Evolutionary conservation across 1,140 invertebrate genomes (phyloP).

Genomic region (Brachionus plicatilis): DNA sequence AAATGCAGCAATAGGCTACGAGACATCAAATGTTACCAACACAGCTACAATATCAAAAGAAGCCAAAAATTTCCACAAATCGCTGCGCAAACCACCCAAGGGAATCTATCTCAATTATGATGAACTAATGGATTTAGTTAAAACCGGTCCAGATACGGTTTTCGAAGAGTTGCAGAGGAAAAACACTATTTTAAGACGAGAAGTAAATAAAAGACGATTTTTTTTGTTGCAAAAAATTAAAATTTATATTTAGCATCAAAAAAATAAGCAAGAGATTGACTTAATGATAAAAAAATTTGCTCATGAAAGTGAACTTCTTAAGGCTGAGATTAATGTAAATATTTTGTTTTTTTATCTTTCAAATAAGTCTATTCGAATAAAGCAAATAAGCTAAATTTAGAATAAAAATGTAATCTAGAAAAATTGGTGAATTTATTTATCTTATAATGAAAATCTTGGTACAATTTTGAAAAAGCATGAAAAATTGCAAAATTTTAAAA

Average conservation of each 20-base stretch:
- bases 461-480: too few species aligned
- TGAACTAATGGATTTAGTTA: constrained; percentile 80
- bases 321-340: background rate
- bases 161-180: constrained; percentile 12
- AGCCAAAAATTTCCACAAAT: constrained; percentile 34
- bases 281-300: background rate
- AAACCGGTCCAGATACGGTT: background rate
- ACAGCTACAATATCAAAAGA: constrained; percentile 61
- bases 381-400: too few species aligned
- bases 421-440: too few species aligned
- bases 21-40: constrained; percentile 52
- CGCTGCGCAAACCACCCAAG: constrained; percentile 73
- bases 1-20: constrained; percentile 51
- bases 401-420: too few species aligned
- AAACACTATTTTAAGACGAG: background rate
- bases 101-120: constrained; percentile 96
- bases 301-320: background rate
- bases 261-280: constrained; percentile 23
- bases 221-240: background rate
- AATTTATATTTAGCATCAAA: background rate
- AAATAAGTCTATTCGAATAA: background rate
- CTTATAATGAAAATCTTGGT: too few species aligned
- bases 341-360: background rate
- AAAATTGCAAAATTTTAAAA: too few species aligned
- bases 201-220: background rate